Percentiles rank a stretch among this genome's conserved stretches.
phyloP scores from a whole-genome alignment of 2,113 vertebrate genomes.

The Nerophis lumbriciformis region DNA sequence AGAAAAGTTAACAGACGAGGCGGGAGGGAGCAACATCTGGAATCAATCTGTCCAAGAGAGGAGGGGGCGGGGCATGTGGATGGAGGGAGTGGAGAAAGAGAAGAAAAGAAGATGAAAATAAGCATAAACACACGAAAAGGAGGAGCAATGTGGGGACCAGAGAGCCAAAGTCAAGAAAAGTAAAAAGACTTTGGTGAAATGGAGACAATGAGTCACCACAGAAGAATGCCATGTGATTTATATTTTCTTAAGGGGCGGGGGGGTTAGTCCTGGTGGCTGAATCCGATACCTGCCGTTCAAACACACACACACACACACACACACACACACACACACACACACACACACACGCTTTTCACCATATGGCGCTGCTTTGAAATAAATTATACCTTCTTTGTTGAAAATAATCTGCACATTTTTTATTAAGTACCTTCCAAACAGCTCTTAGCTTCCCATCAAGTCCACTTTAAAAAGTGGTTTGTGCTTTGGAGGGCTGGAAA shows the following conservation, averaged over 20 bases:
- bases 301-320: slow-evolving; percentile 4
- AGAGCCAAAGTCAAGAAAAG: slow-evolving; percentile 41
- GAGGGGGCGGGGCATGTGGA: slow-evolving; percentile 19
- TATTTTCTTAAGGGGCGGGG: slow-evolving; percentile 58
- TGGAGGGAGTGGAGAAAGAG: slow-evolving; percentile 6
- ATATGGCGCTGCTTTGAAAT: slow-evolving; percentile 21
- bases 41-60: slow-evolving; percentile 64
- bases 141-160: slow-evolving; percentile 42
- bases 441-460: slow-evolving; percentile 39
- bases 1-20: slow-evolving; percentile 29
- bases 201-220: slow-evolving; percentile 68
- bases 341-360: slow-evolving; percentile 9
- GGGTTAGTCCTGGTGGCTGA: slow-evolving; percentile 19
- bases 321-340: too few relatives aligned
- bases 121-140: slow-evolving; percentile 29
- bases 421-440: not conserved
- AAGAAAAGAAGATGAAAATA: slow-evolving; percentile 41
- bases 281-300: slow-evolving; percentile 51
- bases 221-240: slow-evolving; percentile 70
- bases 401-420: not conserved
- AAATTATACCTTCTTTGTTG: not conserved
- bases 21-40: slow-evolving; percentile 67
- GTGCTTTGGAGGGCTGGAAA: slow-evolving; percentile 40
- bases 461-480: slow-evolving; percentile 38
- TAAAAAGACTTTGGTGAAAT: slow-evolving; percentile 36